A percentile compares a stretch with the other conserved stretches of the same genome.
Evolutionary conservation across 53 echinoderm and acorn worm genomes (phyloP).

Genomic region (Echinarachnius parma): DNA sequence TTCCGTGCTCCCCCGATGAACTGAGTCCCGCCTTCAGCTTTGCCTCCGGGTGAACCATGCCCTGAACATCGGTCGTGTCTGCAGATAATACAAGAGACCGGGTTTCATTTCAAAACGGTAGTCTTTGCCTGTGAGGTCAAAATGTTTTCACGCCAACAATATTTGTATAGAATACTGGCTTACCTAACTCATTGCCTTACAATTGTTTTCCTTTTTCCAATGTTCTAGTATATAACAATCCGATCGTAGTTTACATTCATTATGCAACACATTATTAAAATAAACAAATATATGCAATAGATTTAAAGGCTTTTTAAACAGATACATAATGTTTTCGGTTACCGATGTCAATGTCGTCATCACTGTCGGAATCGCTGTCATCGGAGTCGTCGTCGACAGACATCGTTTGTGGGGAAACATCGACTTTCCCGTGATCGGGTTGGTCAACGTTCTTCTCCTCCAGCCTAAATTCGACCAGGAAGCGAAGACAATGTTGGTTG

Average conservation of each 20-base stretch:
- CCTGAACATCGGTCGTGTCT: constrained; percentile 60
- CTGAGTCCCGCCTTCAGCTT: constrained; percentile 60
- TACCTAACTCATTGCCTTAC: no score
- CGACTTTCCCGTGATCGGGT: not conserved
- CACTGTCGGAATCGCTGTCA: constrained; percentile 18
- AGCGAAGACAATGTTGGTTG: constrained; percentile 74
- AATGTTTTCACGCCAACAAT: not conserved
- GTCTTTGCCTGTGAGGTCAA: not conserved
- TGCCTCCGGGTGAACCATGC: constrained; percentile 50
- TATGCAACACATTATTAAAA: no score
- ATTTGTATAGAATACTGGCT: no score
- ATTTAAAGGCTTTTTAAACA: not conserved
- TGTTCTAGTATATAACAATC: no score
- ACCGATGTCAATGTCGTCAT: constrained; percentile 49
- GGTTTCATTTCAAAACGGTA: not conserved
- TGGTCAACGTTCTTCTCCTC: constrained; percentile 25
- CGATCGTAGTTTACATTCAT: no score
- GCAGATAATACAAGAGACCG: not conserved
- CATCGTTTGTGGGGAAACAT: not conserved
- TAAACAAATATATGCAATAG: no score
- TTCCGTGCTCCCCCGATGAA: constrained; percentile 28
- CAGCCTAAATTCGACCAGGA: constrained; percentile 71
- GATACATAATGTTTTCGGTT: not conserved
- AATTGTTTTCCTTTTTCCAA: no score
- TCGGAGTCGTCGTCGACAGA: constrained; percentile 4